Conservation (phyloP, 2,888 invertebrate genomes). For the Nycteola revayana region DNA sequence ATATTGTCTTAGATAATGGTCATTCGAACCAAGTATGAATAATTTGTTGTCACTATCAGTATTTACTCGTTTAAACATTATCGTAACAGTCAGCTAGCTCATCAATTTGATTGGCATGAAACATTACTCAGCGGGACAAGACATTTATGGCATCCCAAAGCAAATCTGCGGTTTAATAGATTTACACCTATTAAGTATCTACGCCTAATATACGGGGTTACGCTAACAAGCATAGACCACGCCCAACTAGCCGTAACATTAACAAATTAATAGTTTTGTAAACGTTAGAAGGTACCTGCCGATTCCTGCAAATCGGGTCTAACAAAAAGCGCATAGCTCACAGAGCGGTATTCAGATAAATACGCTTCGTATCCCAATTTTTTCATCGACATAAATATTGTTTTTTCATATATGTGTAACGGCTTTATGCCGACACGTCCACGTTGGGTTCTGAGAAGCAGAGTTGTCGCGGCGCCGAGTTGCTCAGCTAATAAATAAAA, state of each 20-base stretch:
- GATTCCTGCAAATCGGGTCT: conserved; percentile 70
- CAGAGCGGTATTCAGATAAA: conserved; percentile 69
- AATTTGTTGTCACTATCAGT: too few relatives aligned
- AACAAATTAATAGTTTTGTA: conserved; percentile 66
- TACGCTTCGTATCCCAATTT: conserved; percentile 70
- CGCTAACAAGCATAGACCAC: conserved; percentile 45
- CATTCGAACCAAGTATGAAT: too few relatives aligned
- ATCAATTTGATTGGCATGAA: too few relatives aligned
- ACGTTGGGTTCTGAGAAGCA: conserved; percentile 70
- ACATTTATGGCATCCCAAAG: too few relatives aligned
- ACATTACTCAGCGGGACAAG: too few relatives aligned
- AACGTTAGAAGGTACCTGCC: conserved; percentile 62
- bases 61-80: too few relatives aligned
- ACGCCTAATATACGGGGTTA: conserved; percentile 11
- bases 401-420: conserved; percentile 77
- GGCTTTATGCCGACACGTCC: conserved; percentile 72
- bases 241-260: conserved; percentile 54
- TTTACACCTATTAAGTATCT: conserved; percentile 8
- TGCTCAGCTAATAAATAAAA: conserved; percentile 76
- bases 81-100: too few relatives aligned
- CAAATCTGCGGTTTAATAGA: conserved; percentile 6
- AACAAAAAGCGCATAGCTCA: conserved; percentile 74
- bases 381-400: conserved; percentile 79
- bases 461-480: conserved; percentile 75
- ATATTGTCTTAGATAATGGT: too few relatives aligned